These are phyloP conservation scores for Sitobion miscanthi DNA, from an alignment of 1,140 invertebrate genomes.

Conservation along the genomic window DNA sequence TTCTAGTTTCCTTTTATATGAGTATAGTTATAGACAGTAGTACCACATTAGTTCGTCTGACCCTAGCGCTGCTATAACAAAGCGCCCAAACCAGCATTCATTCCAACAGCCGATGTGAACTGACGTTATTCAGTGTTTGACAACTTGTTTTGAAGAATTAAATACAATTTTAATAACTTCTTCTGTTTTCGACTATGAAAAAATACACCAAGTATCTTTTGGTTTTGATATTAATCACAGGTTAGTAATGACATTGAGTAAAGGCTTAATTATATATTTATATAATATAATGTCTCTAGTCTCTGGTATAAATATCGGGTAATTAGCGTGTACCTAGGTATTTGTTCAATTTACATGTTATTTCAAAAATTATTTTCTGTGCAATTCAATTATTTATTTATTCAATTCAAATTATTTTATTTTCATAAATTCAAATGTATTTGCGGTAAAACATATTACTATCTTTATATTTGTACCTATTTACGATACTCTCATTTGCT, in stretches of 20 bases:
- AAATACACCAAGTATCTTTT: not conserved
- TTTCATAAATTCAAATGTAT: not conserved
- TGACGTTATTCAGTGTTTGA: not conserved
- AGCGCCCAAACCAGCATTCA: not conserved
- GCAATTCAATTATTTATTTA: too few species aligned
- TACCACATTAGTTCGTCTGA: not conserved
- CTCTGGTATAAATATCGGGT: too few species aligned
- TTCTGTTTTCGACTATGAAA: not conserved
- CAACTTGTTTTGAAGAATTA: not conserved
- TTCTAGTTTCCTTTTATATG: not conserved
- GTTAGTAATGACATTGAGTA: not conserved
- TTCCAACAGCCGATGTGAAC: not conserved
- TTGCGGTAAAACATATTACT: too few species aligned
- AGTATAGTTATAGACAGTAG: not conserved
- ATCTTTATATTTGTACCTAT: too few species aligned
- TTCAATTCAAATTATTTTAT: not conserved
- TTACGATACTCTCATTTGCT: not conserved
- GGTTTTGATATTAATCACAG: not conserved
- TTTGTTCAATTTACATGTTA: too few species aligned
- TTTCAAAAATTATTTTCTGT: too few species aligned
- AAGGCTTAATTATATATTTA: not conserved
- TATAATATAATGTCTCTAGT: too few species aligned
- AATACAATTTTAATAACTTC: not conserved
- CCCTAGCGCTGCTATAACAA: not conserved
- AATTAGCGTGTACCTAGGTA: too few species aligned